Base-by-base conservation (phyloP, 2,113 vertebrate genomes). In the Lucifuga dentata region DNA sequence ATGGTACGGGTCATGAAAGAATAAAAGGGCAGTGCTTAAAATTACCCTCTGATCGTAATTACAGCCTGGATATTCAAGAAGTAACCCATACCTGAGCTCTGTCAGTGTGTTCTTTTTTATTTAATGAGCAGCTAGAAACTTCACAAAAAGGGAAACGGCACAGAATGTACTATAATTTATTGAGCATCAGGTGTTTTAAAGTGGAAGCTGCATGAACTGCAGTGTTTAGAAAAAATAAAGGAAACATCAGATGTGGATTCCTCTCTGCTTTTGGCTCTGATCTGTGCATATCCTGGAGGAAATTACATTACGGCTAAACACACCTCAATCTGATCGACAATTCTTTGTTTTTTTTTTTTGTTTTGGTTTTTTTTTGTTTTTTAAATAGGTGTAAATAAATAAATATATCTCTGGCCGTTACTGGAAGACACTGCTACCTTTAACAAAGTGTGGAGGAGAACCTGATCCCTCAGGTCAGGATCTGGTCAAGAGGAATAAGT, bases 401-500 rank as follows among this genome's bases (percentile, higher is more conserved):
- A 29, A 29, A 29, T 29, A 7, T 5, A 29, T 3, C 26, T 29
- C 26, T 29, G 3, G 7, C 26, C 38, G 17, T 2, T 11, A 16
- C 19, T 45, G 19, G 6, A 45, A 45, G 10, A 21, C 17, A 21
- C 11, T 20, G 17, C 19, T 45, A 21, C 17, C 17, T 20, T 11
- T 55, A 63, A 55, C 29, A 32, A 23, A 60, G 20, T 7, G 19
- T 43, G 26, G 44, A 15, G 43, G 39, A 40, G 3, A 40, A 8
- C 8, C 33, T 5, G 38, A 40, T 40, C 38, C 12, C 32, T 36
- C 19, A 48, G 58, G 45, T 7, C 10, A 5, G 12, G 38, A 2
- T 40, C 11, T 10, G 24, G 21, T 65, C 20, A 43, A n/a, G 24
- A 68, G 50, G 41, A 41, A 40, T 17, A 29, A 64, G 53, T 35